phyloP scores from a whole-genome alignment of 2,113 vertebrate species.

The Coturnix japonica region DNA sequence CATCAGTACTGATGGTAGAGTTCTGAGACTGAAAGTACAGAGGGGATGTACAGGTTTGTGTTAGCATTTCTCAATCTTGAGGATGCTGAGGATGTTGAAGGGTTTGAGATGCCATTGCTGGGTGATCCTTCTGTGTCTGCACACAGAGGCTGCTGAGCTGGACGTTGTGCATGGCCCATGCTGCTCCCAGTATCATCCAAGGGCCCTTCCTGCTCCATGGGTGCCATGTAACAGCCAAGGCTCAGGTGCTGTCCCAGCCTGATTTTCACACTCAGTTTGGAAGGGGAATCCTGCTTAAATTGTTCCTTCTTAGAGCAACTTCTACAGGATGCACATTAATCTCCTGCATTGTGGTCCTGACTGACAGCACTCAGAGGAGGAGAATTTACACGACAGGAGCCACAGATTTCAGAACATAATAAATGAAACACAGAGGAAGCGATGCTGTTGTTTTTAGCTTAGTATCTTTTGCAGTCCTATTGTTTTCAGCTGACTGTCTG shows the following conservation, averaged over 20 bases:
- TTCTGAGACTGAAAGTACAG: neutral
- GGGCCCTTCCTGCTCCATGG: rapidly evolving
- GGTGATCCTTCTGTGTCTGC: neutral
- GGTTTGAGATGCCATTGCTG: neutral
- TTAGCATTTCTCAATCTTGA: neutral
- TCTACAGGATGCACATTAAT: rapidly evolving
- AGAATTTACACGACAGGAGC: neutral
- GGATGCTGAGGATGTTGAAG: neutral
- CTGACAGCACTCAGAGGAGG: conserved; percentile 6
- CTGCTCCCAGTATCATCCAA: rapidly evolving
- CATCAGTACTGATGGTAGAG: rapidly evolving
- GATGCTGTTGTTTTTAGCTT: neutral
- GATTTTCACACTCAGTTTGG: neutral
- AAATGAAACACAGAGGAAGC: conserved; percentile 11
- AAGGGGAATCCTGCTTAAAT: neutral
- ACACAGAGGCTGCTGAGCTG: neutral
- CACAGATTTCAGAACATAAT: neutral
- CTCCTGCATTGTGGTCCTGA: neutral
- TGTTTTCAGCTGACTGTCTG: conserved; percentile 42
- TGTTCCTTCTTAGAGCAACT: neutral
- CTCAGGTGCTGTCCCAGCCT: neutral
- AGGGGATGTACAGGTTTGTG: neutral
- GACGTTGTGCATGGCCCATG: rapidly evolving
- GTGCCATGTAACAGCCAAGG: rapidly evolving
- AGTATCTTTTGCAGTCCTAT: neutral